These are phyloP conservation scores for Hedychridium roseum DNA, from an alignment of 2,888 invertebrate species.

Conservation along the genomic window DNA sequence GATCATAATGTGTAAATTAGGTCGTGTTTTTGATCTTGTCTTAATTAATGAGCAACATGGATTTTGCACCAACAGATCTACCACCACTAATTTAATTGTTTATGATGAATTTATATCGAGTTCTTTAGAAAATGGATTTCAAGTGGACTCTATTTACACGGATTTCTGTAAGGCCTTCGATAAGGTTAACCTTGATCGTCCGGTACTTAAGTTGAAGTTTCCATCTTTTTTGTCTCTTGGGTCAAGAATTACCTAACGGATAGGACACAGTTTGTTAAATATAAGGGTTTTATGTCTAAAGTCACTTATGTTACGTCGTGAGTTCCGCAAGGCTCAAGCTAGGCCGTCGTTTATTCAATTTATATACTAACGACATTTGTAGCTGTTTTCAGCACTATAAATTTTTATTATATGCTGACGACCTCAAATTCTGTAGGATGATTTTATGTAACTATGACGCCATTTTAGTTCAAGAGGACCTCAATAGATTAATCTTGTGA, in stretches of 20 bases:
- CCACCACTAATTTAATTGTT: slow-evolving; percentile 21
- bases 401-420: no score
- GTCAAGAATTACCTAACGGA: slow-evolving; percentile 15
- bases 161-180: slow-evolving; percentile 41
- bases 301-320: slow-evolving; percentile 2
- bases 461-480: no score
- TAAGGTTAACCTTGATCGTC: slow-evolving; percentile 23
- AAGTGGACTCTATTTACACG: slow-evolving; percentile 29
- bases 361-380: slow-evolving; percentile 16
- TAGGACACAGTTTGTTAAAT: slow-evolving; percentile 5
- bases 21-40: no score
- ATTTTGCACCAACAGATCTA: slow-evolving; percentile 23
- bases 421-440: no score
- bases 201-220: slow-evolving; percentile 27
- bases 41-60: no score
- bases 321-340: slow-evolving; percentile 21
- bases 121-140: slow-evolving; percentile 17
- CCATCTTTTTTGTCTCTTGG: slow-evolving; percentile 20
- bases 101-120: slow-evolving; percentile 23
- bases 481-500: no score
- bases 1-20: no score
- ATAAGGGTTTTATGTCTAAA: no score
- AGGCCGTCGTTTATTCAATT: slow-evolving; percentile 12
- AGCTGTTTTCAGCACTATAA: no score
- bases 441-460: no score